Evolutionary conservation across 2,888 invertebrate species (phyloP).

Genomic region (Bombylius major): DNA sequence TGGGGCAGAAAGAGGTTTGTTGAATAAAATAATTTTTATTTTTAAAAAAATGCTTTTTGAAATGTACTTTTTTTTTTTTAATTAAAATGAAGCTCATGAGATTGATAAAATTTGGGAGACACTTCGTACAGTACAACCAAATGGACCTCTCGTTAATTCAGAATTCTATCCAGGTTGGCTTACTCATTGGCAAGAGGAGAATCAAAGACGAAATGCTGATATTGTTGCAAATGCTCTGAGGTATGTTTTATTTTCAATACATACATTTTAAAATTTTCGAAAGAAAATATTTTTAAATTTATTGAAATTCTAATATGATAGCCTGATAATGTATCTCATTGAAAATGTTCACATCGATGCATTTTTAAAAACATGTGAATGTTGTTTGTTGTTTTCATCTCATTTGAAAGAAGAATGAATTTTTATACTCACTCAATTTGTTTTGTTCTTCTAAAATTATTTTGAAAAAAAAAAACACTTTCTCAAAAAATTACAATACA

Average conservation of each 20-base stretch:
- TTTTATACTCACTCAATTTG: too few species aligned
- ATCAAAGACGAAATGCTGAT: slow-evolving; percentile 42
- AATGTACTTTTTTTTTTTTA: not conserved
- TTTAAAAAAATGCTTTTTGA: too few species aligned
- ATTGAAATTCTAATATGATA: not conserved
- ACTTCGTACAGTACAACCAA: slow-evolving; percentile 42
- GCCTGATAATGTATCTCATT: slow-evolving; percentile 4
- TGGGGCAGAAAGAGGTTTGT: slow-evolving; percentile 41
- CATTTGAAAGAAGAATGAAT: not conserved
- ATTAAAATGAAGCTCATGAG: slow-evolving; percentile 21
- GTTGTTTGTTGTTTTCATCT: not conserved
- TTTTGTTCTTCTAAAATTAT: too few species aligned
- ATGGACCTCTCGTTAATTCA: slow-evolving; percentile 79
- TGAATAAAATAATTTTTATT: too few species aligned
- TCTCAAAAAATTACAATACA: too few species aligned
- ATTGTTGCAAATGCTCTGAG: slow-evolving; percentile 42
- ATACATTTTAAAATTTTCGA: not conserved
- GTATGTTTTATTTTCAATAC: slow-evolving; percentile 9
- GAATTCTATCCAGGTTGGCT: slow-evolving; percentile 91
- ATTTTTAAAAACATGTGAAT: not conserved
- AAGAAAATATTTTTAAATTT: not conserved
- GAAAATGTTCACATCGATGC: slow-evolving; percentile 4
- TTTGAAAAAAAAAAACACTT: too few species aligned
- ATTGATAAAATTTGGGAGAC: slow-evolving; percentile 34
- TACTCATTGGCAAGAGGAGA: slow-evolving; percentile 68